These are phyloP conservation scores for Ennomos quercinarius DNA, from an alignment of 2,888 invertebrate species.

Conservation along the genomic window DNA sequence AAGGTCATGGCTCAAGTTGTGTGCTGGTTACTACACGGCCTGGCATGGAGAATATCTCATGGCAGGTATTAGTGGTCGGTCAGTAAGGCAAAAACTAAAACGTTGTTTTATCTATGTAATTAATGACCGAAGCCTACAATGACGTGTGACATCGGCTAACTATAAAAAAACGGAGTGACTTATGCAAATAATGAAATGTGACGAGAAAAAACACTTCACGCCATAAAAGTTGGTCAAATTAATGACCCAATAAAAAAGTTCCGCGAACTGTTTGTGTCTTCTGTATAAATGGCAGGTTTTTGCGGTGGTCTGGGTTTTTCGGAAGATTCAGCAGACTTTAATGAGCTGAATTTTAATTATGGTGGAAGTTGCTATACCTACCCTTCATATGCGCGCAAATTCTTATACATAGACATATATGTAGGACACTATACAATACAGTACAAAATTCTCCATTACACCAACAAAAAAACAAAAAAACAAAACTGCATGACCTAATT, in stretches of 20 bases:
- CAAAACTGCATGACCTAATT: too few relatives aligned
- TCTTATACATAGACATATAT: too few relatives aligned
- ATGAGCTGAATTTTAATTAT: background rate
- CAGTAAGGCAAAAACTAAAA: too few relatives aligned
- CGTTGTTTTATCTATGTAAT: background rate
- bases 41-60: too few relatives aligned
- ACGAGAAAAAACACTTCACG: slow-evolving; percentile 15
- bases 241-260: slow-evolving; percentile 32
- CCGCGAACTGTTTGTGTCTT: slow-evolving; percentile 26
- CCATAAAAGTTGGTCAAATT: slow-evolving; percentile 31
- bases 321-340: background rate
- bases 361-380: too few relatives aligned
- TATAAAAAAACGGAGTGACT: slow-evolving; percentile 18
- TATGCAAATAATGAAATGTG: slow-evolving; percentile 23
- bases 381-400: too few relatives aligned
- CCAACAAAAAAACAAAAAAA: too few relatives aligned
- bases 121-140: background rate
- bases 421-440: too few relatives aligned
- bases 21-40: too few relatives aligned
- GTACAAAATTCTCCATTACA: too few relatives aligned
- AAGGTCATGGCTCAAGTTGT: too few relatives aligned
- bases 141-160: slow-evolving; percentile 16
- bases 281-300: slow-evolving; percentile 9
- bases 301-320: slow-evolving; percentile 7
- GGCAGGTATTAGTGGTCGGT: too few relatives aligned